Evolutionary conservation across 1,140 invertebrate species (phyloP), one percentile per base, ranked within the genome.

Genomic region (Drosophila pallidifrons): DNA sequence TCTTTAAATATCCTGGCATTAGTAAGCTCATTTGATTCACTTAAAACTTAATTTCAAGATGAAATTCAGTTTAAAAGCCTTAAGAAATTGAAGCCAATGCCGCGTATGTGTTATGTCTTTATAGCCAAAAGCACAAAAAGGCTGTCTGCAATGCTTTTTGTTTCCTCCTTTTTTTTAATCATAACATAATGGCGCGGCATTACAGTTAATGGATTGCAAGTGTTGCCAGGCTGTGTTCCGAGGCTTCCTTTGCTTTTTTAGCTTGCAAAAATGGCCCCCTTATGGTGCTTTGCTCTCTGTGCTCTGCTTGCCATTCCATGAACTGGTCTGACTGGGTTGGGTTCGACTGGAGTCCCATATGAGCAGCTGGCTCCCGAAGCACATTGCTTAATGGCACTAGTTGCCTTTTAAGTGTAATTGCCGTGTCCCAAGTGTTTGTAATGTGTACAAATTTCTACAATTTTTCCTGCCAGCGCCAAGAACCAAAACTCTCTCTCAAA

Each of bases 331-430:
- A 20, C 32, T 55, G 32, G 41, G 16, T 72, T 25, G 20, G 20
- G 20, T 25, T 25, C 20, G 43, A 16, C 13, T 54, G 49, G 49
- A 51, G 55, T 57, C 61, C 72, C 79, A 81, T 75, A 79, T 72
- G 79, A 75, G 76, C 75, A 78, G 73, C 54, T 57, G 54, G 35
- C 54, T 80, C 65, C 69, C 63, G 43, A 72, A 61, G 75, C 73
- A 77, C 67, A 79, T 79, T 79, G 79, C 76, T 83, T 81, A 79
- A 79, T 83, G 79, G 76, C 72, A 69, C 75, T 81, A 73, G 79
- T 76, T 81, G 81, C 79, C 79, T 83, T 83, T 83, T 83, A 83
- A 81, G 79, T 81, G 81, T 81, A 83, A 81, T 83, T 83, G 79
- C 79, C 79, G 76, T 69, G 79, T 70, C 81, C 79, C 81, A 83